Base-by-base conservation (phyloP, 2,888 invertebrate species). In the Drosophila subsilvestris region DNA sequence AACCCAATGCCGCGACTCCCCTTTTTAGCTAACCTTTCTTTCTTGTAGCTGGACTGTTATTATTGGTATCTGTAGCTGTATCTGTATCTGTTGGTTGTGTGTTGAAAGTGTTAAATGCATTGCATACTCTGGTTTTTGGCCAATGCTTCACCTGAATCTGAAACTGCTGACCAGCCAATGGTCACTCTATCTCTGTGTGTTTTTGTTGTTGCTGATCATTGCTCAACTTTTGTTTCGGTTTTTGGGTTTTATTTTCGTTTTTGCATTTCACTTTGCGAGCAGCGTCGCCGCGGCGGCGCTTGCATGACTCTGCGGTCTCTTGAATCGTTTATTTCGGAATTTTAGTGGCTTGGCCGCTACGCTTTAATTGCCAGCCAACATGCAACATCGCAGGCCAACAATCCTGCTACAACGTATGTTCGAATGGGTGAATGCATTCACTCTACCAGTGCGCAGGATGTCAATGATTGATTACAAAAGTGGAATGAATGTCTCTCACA, bases 71-170 rank as follows among this genome's bases (percentile, higher is more conserved):
- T 37, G n/a, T 37, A 37, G 14, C 37, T 37, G 32, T 32, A 12
- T 32, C 32, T 32, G 32, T 32, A 2, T 2, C 7, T 14, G 32
- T 44, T 68, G 51, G 47, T 74, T 54, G 62, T 43, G 20, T 81
- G 84, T 83, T 75, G 86, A 81, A 81, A 81, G 81, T 83, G 86
- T 86, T 81, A 83, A 81, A 69, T 81, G 81, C 81, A 86, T 80
- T 81, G 80, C 81, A 86, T 74, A 78, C 44, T 37, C 37, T 27
- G 44, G 29, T 56, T 18, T 66, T 74, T 80, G 73, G 66, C 56
- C 37, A 73, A 75, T 55, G 49, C 53, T 61, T 54, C 43, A 63
- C 63, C 63, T 47, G 53, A 71, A 72, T 50, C 69, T 59, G 62
- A 37, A 37, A 75, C 61, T 66, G 75, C 37, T 37, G 37, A 37